Percentiles rank a stretch among this genome's conserved stretches.
Evolutionary conservation across 1,140 invertebrate species (phyloP).

Genomic region (Zophobas atratus): DNA sequence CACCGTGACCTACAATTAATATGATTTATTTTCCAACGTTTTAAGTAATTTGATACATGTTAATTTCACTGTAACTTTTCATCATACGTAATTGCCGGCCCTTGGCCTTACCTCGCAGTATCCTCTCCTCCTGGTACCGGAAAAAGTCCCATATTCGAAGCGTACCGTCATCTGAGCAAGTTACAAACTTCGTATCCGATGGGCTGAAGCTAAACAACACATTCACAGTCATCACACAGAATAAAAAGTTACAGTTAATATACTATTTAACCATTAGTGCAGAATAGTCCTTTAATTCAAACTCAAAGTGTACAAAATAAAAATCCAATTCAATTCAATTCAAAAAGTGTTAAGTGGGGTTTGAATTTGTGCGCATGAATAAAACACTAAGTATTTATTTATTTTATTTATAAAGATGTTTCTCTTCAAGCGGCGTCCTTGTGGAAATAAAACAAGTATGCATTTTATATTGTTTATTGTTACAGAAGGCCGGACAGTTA

Average conservation of each 20-base stretch:
- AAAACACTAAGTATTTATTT: slow-evolving; percentile 41
- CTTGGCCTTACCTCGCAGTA: slow-evolving; percentile 84
- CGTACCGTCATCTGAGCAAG: slow-evolving; percentile 99
- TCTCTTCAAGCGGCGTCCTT: slow-evolving; percentile 16
- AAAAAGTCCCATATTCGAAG: slow-evolving; percentile 99
- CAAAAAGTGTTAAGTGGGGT: slow-evolving; percentile 16
- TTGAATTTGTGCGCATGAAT: slow-evolving; percentile 27
- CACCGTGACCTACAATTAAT: slow-evolving; percentile 88
- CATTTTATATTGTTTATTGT: slow-evolving; percentile 54
- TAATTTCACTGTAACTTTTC: background rate
- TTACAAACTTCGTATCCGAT: slow-evolving; percentile 98
- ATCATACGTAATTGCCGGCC: background rate
- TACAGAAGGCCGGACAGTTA: slow-evolving; percentile 18
- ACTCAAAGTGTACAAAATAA: background rate
- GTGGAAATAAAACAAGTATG: slow-evolving; percentile 57
- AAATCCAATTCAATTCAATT: background rate
- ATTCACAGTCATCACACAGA: slow-evolving; percentile 46
- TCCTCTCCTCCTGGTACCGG: slow-evolving; percentile 95
- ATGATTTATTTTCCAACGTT: background rate
- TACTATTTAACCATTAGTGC: slow-evolving; percentile 27
- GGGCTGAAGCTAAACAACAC: slow-evolving; percentile 93
- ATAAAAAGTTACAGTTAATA: slow-evolving; percentile 12
- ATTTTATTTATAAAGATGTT: slow-evolving; percentile 22
- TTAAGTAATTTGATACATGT: slow-evolving; percentile 44
- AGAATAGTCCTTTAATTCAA: slow-evolving; percentile 12